These are phyloP conservation scores for Arizona elegans DNA, from an alignment of 2,113 vertebrate species.

Conservation along the genomic window DNA sequence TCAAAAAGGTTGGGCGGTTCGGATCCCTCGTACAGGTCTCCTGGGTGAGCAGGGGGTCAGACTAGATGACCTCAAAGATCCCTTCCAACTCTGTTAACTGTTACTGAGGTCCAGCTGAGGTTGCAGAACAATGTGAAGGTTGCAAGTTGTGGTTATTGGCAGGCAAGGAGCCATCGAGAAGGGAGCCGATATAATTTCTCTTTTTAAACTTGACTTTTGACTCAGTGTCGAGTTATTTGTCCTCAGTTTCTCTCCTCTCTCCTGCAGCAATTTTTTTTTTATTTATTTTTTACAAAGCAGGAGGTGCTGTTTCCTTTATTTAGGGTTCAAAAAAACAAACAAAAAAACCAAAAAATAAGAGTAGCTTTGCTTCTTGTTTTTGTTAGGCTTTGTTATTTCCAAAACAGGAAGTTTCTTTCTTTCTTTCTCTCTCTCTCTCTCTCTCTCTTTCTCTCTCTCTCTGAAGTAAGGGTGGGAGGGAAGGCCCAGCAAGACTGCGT, in stretches of 20 bases:
- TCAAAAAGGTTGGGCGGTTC: too few species aligned
- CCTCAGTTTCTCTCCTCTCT: neutral
- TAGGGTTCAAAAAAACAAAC: neutral
- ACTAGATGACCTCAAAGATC: too few species aligned
- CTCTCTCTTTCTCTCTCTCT: too few species aligned
- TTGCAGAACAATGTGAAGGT: neutral
- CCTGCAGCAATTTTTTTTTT: neutral
- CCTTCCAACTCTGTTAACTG: too few species aligned
- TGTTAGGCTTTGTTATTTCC: neutral
- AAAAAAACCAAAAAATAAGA: neutral
- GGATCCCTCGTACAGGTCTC: too few species aligned
- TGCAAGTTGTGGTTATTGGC: neutral
- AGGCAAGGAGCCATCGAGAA: neutral
- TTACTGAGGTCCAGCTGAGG: too few species aligned
- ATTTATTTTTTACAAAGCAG: neutral
- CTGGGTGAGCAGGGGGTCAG: too few species aligned
- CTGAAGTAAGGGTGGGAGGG: neutral
- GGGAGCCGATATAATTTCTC: neutral
- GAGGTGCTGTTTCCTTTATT: neutral
- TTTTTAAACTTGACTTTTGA: neutral
- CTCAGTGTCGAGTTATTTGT: neutral
- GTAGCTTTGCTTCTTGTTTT: neutral
- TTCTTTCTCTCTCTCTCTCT: neutral
- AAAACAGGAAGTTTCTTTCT: neutral
- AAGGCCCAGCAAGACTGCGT: neutral